Percentiles rank a stretch among this genome's conserved stretches.
Evolutionary conservation across 2,113 vertebrate species (phyloP).

Genomic region (Austrofundulus limnaeus): DNA sequence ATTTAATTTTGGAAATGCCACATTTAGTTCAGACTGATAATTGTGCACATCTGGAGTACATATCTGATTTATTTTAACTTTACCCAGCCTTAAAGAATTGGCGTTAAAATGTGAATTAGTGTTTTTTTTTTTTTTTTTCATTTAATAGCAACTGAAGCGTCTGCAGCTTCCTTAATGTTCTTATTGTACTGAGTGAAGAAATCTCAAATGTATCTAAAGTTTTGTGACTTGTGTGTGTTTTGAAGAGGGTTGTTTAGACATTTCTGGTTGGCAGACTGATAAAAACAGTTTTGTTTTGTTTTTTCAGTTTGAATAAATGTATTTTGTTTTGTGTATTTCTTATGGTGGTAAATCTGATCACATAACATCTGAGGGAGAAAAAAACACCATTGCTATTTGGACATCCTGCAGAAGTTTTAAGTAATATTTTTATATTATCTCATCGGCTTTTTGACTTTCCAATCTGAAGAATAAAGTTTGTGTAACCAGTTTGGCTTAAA

Average conservation of each 20-base stretch:
- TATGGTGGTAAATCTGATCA: slow-evolving; percentile 49
- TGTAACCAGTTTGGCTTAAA: slow-evolving; percentile 65
- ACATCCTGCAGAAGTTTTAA: slow-evolving; percentile 43
- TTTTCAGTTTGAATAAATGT: slow-evolving; percentile 45
- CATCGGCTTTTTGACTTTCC: slow-evolving; percentile 48
- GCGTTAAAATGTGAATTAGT: slow-evolving; percentile 53
- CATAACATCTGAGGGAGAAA: slow-evolving; percentile 34
- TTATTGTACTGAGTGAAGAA: slow-evolving; percentile 45
- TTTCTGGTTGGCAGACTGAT: slow-evolving; percentile 46
- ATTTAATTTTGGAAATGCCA: slow-evolving; percentile 15
- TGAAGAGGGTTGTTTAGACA: slow-evolving; percentile 64
- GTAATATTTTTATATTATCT: slow-evolving; percentile 61
- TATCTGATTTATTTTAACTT: slow-evolving; percentile 16
- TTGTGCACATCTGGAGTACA: slow-evolving; percentile 8
- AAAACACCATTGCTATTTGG: slow-evolving; percentile 27
- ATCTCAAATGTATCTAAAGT: slow-evolving; percentile 57
- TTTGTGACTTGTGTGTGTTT: slow-evolving; percentile 67
- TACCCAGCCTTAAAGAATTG: slow-evolving; percentile 50
- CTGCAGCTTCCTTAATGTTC: slow-evolving; percentile 10
- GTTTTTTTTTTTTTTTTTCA: slow-evolving; percentile 45
- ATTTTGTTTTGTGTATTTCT: slow-evolving; percentile 40
- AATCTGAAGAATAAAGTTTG: slow-evolving; percentile 64
- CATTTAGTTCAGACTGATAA: slow-evolving; percentile 14
- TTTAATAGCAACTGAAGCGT: slow-evolving; percentile 45
- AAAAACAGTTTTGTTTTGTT: slow-evolving; percentile 28